Conservation (phyloP, 2,113 vertebrate genomes). For the Salvator merianae region DNA sequence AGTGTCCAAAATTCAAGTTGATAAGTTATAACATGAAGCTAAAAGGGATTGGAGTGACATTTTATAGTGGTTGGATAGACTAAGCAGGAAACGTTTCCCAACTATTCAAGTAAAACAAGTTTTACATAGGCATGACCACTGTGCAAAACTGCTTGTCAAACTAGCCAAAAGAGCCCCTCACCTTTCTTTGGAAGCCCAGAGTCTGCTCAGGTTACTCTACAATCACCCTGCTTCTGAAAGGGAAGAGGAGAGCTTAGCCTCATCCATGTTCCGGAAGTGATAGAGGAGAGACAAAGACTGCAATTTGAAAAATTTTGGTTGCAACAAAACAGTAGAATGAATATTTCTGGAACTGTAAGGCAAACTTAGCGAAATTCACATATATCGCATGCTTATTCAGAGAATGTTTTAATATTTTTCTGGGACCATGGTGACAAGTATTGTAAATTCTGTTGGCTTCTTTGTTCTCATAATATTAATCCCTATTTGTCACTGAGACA, state of each 20-base stretch:
- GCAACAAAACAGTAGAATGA: no score
- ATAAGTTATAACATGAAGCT: background rate
- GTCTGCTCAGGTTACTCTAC: no score
- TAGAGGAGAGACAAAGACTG: no score
- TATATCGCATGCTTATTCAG: background rate
- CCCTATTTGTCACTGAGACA: background rate
- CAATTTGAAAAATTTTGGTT: no score
- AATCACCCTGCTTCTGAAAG: no score
- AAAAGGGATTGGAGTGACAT: background rate
- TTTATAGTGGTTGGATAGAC: background rate
- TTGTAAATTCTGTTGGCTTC: background rate
- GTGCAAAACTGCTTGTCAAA: no score
- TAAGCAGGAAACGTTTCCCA: background rate
- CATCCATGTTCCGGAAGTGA: no score
- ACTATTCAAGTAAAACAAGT: no score
- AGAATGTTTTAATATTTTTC: background rate
- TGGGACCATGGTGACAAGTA: slow-evolving; percentile 4
- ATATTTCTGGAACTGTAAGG: background rate
- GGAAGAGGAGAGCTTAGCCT: no score
- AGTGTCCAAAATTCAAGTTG: background rate
- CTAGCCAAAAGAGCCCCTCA: no score
- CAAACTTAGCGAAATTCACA: background rate
- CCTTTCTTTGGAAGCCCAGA: no score
- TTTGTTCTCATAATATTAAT: slow-evolving; percentile 15
- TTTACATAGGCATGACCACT: no score